Percentiles rank a stretch among this genome's conserved stretches.
These are phyloP conservation scores for Seladonia tumulorum DNA, from an alignment of 2,888 invertebrate species.

Conservation along the genomic window DNA sequence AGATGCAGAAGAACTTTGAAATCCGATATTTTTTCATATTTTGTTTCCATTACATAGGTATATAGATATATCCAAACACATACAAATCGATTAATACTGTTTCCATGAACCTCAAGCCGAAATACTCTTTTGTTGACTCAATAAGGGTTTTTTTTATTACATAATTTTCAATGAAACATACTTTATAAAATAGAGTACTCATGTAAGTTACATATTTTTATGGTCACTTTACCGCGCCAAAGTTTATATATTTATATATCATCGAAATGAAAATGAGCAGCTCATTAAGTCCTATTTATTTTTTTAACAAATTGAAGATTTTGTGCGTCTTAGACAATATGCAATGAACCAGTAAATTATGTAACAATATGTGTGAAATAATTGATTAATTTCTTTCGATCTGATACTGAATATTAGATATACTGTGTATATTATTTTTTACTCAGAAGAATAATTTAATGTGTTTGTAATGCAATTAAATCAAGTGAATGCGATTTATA, in stretches of 20 bases:
- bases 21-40: constrained; percentile 27
- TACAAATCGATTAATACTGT: constrained; percentile 31
- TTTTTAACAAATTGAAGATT: constrained; percentile 7
- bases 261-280: constrained; percentile 7
- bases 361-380: not conserved
- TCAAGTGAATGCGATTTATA: not conserved
- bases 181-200: not conserved
- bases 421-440: not conserved
- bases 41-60: constrained; percentile 8
- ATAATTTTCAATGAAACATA: constrained; percentile 21
- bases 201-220: constrained; percentile 12
- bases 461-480: not conserved
- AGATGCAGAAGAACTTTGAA: constrained; percentile 69
- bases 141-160: constrained; percentile 45
- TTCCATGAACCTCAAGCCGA: constrained; percentile 26
- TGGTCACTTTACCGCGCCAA: constrained; percentile 14
- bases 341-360: not conserved
- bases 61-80: not conserved
- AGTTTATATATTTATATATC: constrained; percentile 27
- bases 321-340: not conserved
- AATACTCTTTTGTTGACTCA: constrained; percentile 27
- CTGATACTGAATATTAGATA: not conserved
- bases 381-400: not conserved
- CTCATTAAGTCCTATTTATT: constrained; percentile 19
- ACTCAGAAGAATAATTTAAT: not conserved